phyloP scores from a whole-genome alignment of 2,113 vertebrate species.

The Conger conger region DNA sequence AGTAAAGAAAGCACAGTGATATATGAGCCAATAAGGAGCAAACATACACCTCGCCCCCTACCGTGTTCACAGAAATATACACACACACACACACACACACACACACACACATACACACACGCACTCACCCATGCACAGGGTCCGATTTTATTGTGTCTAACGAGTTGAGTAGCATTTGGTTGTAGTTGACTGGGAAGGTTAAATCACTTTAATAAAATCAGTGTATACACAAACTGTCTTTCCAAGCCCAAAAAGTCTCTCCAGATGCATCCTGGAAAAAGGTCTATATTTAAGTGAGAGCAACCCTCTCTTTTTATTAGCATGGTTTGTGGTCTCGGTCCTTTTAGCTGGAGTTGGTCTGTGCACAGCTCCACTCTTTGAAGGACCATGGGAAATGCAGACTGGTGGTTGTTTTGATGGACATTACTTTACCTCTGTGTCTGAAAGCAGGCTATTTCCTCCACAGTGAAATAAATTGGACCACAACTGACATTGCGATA shows the following conservation, averaged over 20 bases:
- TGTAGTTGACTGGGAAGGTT: constrained; percentile 7
- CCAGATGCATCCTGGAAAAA: constrained; percentile 11
- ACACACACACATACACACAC: constrained; percentile 22
- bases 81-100: constrained; percentile 13
- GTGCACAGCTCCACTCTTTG: background rate
- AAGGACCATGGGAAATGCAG: background rate
- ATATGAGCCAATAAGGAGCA: background rate
- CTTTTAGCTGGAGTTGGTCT: constrained; percentile 14
- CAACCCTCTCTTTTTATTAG: constrained; percentile 18
- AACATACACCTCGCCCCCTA: background rate
- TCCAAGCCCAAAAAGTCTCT: background rate
- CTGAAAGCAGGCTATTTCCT: background rate
- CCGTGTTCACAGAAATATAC: constrained; percentile 19
- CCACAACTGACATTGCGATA: constrained; percentile 52
- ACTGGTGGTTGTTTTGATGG: background rate
- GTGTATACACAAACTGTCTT: background rate
- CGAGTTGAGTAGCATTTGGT: constrained; percentile 3
- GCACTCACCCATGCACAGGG: constrained; percentile 13
- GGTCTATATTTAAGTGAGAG: background rate
- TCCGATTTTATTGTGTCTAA: background rate
- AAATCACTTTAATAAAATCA: constrained; percentile 5
- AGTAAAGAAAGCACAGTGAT: background rate
- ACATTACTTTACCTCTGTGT: background rate
- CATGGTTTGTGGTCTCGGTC: constrained; percentile 18
- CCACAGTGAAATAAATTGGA: constrained; percentile 25